phyloP scores from a whole-genome alignment of 2,888 invertebrate genomes.

The Eupithecia insigniata region DNA sequence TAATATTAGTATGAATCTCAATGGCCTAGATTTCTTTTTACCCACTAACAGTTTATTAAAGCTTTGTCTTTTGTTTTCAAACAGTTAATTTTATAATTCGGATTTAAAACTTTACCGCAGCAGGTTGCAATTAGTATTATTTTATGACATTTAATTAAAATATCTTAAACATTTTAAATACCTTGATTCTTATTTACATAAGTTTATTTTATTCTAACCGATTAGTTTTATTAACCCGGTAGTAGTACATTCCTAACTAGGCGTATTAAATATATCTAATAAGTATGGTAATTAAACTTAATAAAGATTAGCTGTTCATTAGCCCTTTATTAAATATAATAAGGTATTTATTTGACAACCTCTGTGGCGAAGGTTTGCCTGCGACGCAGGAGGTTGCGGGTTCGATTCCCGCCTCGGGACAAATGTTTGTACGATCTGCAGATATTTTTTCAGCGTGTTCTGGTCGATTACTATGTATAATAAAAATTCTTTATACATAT shows the following conservation, averaged over 20 bases:
- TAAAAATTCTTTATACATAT: too few species aligned
- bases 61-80: not conserved
- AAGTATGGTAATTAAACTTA: not conserved
- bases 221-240: constrained; percentile 10
- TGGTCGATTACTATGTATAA: too few species aligned
- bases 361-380: too few species aligned
- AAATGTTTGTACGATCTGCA: too few species aligned
- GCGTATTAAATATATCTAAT: not conserved
- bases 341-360: not conserved
- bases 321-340: not conserved
- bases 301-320: not conserved
- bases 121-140: not conserved
- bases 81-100: not conserved
- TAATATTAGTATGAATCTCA: not conserved
- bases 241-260: constrained; percentile 7
- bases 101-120: not conserved
- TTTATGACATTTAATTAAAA: not conserved
- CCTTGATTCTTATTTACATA: not conserved
- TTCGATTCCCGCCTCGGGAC: too few species aligned
- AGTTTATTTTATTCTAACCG: constrained; percentile 2
- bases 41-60: not conserved
- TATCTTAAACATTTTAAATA: constrained; percentile 4
- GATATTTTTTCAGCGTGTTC: too few species aligned
- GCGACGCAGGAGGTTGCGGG: too few species aligned
- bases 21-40: constrained; percentile 8